Evolutionary conservation across 2,113 vertebrate species (phyloP).

Genomic region (Oceanodroma tethys): DNA sequence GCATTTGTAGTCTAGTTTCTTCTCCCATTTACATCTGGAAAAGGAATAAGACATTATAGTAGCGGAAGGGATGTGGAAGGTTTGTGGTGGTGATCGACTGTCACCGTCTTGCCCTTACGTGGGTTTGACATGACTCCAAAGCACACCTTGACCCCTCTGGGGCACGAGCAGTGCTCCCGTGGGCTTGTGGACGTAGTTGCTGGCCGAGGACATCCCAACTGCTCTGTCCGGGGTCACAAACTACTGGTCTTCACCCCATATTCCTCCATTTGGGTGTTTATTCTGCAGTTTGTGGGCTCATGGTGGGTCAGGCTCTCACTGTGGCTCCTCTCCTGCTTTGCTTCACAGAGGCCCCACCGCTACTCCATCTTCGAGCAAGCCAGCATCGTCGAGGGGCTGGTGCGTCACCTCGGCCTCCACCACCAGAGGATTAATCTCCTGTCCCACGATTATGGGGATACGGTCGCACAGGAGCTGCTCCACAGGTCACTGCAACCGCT

Average conservation of each 20-base stretch:
- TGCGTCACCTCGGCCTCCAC: slow-evolving; percentile 81
- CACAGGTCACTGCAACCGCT: slow-evolving; percentile 77
- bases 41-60: background rate
- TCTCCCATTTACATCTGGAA: background rate
- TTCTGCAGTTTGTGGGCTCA: background rate
- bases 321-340: background rate
- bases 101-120: background rate
- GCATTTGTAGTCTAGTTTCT: background rate
- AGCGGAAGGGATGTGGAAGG: background rate
- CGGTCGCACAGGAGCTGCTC: slow-evolving; percentile 92
- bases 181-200: background rate
- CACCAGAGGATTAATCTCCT: slow-evolving; percentile 85
- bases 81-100: background rate
- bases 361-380: slow-evolving; percentile 98
- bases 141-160: background rate
- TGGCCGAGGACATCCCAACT: rapidly evolving
- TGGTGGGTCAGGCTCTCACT: background rate
- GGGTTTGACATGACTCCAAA: background rate
- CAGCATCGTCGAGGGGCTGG: slow-evolving; percentile 85
- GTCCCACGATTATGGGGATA: slow-evolving; percentile 93
- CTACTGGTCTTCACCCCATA: background rate
- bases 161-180: rapidly evolving
- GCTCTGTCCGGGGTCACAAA: rapidly evolving
- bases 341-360: slow-evolving; percentile 81
- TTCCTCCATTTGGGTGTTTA: background rate